Base-by-base conservation (phyloP, 2,113 vertebrate genomes). In the Diglossa brunneiventris region DNA sequence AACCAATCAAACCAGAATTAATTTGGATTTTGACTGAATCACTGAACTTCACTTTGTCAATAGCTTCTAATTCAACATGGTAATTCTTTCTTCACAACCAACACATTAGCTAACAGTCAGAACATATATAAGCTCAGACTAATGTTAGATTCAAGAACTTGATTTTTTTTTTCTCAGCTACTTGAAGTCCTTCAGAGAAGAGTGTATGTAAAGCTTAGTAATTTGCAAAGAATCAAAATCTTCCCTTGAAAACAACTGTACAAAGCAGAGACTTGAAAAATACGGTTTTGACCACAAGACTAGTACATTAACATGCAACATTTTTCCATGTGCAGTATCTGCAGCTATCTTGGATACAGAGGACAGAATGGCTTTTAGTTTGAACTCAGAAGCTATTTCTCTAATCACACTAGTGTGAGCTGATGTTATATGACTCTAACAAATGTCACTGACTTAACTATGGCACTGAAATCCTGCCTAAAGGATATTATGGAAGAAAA, bases 331-430 rank as follows among this genome's bases (percentile, higher is more conserved):
- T 0, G 2, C n/a, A 47, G 8, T 61, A 70, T 35, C 55, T 69
- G 39, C 35, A 56, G 50, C 26, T 61, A 15, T 66, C 33, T 52
- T 24, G 33, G 19, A 77, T 6, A 30, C 8, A 74, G 50, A 55
- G 52, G 33, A 86, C 24, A 73, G 58, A 79, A 33, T 21, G 31
- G 39, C 58, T 92, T 90, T 78, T 77, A 39, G 46, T 74, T 74
- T 83, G n/a, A 96, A 88, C 24, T 91, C 82, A 76, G 70, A 93
- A 96, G 55, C 87, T 91, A 83, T 95, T 95, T 75, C 78, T 68
- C 91, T 75, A 55, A 77, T 78, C 85, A 94, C n/a, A 52, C 15
- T 53, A 83, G 14, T 27, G 20, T 81, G 72, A 80, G 61, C 75
- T 95, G 76, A 95, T 94, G 72, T 52, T 95, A 63, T 26, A 70